Percentiles rank a stretch among this genome's conserved stretches.
Conservation (phyloP, 2,888 invertebrate species). For the Oxycera nigricornis region DNA sequence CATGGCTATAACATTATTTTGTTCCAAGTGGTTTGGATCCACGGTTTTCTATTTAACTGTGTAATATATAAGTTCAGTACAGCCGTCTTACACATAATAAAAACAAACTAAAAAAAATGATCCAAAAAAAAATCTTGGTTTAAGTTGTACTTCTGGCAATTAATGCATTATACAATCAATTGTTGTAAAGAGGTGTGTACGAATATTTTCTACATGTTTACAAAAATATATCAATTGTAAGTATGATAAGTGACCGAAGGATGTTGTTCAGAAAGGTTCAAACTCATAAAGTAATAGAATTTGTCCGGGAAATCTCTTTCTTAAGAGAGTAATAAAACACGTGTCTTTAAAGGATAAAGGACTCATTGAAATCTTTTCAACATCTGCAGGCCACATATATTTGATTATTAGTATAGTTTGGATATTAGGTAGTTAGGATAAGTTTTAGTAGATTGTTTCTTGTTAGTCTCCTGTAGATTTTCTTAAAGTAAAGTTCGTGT, state of each 20-base stretch:
- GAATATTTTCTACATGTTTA: no score
- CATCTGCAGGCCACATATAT: slow-evolving; percentile 2
- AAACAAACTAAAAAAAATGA: no score
- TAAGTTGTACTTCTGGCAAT: no score
- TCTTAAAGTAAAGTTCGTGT: not conserved
- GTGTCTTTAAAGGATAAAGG: not conserved
- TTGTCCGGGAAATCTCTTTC: not conserved
- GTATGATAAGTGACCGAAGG: not conserved
- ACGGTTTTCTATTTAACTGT: no score
- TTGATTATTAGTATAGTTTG: no score
- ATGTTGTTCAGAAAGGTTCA: not conserved
- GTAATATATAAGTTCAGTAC: no score
- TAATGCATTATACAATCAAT: no score
- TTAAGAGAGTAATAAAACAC: not conserved
- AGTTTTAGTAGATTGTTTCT: not conserved
- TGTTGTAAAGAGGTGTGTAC: no score
- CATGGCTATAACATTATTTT: no score
- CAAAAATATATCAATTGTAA: slow-evolving; percentile 1
- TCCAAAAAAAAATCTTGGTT: no score
- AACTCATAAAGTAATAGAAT: not conserved
- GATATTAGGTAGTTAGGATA: slow-evolving; percentile 1
- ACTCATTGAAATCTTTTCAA: not conserved
- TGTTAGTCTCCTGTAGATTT: not conserved
- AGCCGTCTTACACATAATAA: no score
- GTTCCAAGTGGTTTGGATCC: no score